Conservation (phyloP, 2,888 invertebrate species). For the Ectemnius lituratus region DNA sequence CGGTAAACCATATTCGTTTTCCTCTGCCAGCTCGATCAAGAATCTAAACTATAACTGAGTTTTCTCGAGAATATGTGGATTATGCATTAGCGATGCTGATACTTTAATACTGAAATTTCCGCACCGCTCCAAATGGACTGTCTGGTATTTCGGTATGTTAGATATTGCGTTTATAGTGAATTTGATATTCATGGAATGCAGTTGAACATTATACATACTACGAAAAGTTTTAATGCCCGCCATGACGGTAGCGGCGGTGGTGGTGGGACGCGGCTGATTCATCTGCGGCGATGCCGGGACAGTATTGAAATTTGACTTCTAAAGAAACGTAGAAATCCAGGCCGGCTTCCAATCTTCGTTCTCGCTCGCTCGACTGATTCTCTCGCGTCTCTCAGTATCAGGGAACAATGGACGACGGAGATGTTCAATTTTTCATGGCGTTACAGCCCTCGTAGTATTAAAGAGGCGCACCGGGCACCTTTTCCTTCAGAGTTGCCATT, state of each 20-base stretch:
- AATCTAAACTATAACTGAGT: too few relatives aligned
- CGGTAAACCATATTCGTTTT: too few relatives aligned
- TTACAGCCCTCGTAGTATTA: constrained; percentile 45
- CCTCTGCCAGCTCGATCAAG: too few relatives aligned
- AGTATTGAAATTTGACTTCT: constrained; percentile 44
- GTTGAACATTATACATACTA: not conserved
- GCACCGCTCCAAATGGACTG: too few relatives aligned
- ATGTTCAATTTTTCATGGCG: constrained; percentile 64
- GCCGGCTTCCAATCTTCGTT: not conserved
- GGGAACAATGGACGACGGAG: constrained; percentile 59
- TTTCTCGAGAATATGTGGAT: too few relatives aligned
- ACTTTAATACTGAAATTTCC: too few relatives aligned
- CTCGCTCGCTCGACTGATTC: constrained; percentile 20
- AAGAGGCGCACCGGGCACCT: constrained; percentile 28
- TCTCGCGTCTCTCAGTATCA: constrained; percentile 9
- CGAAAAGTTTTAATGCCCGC: constrained; percentile 13
- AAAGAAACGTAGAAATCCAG: not conserved
- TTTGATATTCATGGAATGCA: not conserved
- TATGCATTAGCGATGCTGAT: too few relatives aligned
- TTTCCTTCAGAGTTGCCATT: constrained; percentile 19
- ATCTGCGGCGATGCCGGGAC: not conserved
- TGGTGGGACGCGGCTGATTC: not conserved
- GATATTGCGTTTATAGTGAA: not conserved
- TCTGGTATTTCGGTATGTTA: too few relatives aligned
- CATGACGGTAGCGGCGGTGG: not conserved